Evolutionary conservation across 2,888 invertebrate species (phyloP).

Genomic region (Synanthedon myopaeformis): DNA sequence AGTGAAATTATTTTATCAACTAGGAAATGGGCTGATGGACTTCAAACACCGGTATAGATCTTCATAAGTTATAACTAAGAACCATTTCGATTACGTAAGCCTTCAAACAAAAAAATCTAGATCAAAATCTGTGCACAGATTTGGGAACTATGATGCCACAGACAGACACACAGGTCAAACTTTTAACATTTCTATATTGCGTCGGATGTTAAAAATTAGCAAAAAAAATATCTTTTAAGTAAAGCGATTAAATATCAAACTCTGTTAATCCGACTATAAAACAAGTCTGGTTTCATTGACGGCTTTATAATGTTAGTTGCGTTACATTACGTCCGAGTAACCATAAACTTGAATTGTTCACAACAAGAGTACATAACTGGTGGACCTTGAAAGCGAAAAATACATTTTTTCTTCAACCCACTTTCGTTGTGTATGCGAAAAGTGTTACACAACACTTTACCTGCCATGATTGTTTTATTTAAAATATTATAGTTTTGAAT

Average conservation of each 20-base stretch:
- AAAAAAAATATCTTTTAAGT: not conserved
- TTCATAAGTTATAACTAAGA: too few relatives aligned
- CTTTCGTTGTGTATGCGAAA: not conserved
- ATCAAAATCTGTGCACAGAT: too few relatives aligned
- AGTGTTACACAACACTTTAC: not conserved
- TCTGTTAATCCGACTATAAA: constrained; percentile 5
- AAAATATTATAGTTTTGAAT: too few relatives aligned
- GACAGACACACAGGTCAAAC: too few relatives aligned
- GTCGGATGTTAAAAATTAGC: too few relatives aligned
- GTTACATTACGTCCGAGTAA: constrained; percentile 14
- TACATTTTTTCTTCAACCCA: constrained; percentile 2
- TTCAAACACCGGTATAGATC: too few relatives aligned
- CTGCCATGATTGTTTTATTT: not conserved
- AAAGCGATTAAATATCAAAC: constrained; percentile 7
- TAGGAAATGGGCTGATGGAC: too few relatives aligned
- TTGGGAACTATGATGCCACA: too few relatives aligned
- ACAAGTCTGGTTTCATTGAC: constrained; percentile 25
- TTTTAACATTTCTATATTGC: too few relatives aligned
- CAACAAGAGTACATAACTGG: constrained; percentile 12
- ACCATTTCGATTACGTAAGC: too few relatives aligned
- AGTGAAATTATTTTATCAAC: too few relatives aligned
- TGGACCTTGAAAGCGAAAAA: constrained; percentile 14
- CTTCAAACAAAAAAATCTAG: too few relatives aligned
- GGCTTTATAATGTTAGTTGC: constrained; percentile 10
- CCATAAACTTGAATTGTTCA: constrained; percentile 27